Conservation (phyloP, 1,140 invertebrate genomes). For the Drosophila bocki region DNA sequence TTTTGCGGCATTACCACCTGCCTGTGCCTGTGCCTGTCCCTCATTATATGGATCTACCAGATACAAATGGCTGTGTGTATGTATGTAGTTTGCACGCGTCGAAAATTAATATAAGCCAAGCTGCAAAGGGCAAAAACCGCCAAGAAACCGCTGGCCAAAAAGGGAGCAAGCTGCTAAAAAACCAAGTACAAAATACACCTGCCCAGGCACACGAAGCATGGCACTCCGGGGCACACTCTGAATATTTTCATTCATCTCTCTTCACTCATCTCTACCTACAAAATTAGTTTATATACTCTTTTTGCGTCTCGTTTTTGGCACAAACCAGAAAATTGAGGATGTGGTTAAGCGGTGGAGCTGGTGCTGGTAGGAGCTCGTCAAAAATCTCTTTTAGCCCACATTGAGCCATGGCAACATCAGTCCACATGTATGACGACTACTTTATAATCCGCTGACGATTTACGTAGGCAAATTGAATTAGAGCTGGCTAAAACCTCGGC, state of each 20-base stretch:
- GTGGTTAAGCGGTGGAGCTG: conserved; percentile 54
- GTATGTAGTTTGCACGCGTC: conserved; percentile 59
- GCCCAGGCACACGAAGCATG: conserved; percentile 34
- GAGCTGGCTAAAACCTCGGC: conserved; percentile 63
- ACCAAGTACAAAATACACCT: conserved; percentile 64
- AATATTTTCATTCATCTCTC: conserved; percentile 43
- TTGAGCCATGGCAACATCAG: conserved; percentile 20
- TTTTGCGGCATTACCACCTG: conserved; percentile 55
- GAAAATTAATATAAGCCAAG: conserved; percentile 71
- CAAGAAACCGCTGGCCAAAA: conserved; percentile 45
- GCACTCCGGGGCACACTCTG: conserved; percentile 22
- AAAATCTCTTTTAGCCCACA: conserved; percentile 75
- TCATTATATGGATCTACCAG: conserved; percentile 11
- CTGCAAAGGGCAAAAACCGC: conserved; percentile 69
- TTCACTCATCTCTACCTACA: neutral
- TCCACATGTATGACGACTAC: conserved; percentile 17
- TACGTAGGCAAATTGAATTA: conserved; percentile 78
- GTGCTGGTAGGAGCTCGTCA: conserved; percentile 2
- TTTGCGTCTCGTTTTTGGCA: conserved; percentile 49
- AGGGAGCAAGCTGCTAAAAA: conserved; percentile 56
- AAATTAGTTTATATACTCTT: conserved; percentile 56
- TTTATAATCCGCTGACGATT: conserved; percentile 72
- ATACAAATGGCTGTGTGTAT: conserved; percentile 5
- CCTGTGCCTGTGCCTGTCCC: conserved; percentile 7
- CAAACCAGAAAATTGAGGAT: conserved; percentile 78